A percentile compares a stretch with the other conserved stretches of the same genome.
Conservation (phyloP, 1,140 invertebrate species). For the Aphelinus certus region DNA sequence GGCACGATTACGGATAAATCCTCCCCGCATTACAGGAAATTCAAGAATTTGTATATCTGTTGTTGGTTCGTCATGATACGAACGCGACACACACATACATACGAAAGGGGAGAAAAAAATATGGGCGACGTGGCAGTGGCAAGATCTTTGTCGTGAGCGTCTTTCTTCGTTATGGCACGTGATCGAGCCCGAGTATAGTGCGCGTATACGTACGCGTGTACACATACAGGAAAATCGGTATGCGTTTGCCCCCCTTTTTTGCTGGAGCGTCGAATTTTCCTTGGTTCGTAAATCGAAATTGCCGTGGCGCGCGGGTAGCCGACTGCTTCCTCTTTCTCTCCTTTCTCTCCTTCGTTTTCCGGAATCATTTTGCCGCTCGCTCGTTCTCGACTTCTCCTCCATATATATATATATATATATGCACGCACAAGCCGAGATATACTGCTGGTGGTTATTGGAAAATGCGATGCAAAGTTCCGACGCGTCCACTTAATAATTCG, state of each 20-base stretch:
- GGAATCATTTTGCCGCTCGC: conserved; percentile 5
- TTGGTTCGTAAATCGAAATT: conserved; percentile 37
- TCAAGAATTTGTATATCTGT: too few relatives aligned
- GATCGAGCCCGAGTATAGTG: conserved; percentile 1
- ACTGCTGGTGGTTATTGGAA: conserved; percentile 30
- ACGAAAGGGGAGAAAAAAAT: too few relatives aligned
- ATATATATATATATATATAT: too few relatives aligned
- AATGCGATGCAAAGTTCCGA: conserved; percentile 10
- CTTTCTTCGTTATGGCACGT: conserved; percentile 18
- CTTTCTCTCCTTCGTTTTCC: conserved; percentile 9
- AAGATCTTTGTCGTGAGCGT: conserved; percentile 32
- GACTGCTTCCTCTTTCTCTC: neutral
- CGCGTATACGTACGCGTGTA: neutral
- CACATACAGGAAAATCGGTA: neutral
- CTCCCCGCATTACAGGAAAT: too few relatives aligned
- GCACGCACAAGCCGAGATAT: neutral
- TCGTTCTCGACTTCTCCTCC: too few relatives aligned
- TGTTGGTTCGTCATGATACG: too few relatives aligned
- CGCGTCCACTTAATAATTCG: conserved; percentile 24
- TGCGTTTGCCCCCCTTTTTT: conserved; percentile 14
- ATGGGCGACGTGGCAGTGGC: neutral
- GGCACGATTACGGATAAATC: too few relatives aligned
- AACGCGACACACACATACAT: too few relatives aligned
- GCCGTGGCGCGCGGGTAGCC: neutral
- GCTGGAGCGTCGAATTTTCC: conserved; percentile 27